Conservation (phyloP, 2,797 vertebrate genomes). For the Phoxinus dragarum region DNA sequence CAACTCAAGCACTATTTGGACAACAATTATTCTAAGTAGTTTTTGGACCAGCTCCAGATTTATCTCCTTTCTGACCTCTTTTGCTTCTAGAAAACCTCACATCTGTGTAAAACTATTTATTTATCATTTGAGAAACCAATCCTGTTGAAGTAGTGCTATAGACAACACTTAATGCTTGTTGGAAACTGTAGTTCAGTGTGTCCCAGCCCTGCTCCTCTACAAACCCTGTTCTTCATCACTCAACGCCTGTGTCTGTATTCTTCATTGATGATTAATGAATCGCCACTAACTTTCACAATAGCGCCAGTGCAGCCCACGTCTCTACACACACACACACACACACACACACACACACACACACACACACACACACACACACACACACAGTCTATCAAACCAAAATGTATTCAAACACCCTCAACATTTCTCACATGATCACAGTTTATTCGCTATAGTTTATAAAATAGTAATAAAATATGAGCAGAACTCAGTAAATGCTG, state of each 20-base stretch:
- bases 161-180: neutral
- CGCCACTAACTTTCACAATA: constrained; percentile 35
- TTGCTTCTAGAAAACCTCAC: neutral
- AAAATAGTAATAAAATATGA: no score
- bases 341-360: no score
- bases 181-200: neutral
- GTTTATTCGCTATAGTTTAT: no score
- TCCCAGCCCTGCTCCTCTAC: neutral
- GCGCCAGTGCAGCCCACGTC: constrained; percentile 35
- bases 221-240: neutral
- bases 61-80: neutral
- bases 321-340: constrained; percentile 54
- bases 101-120: neutral
- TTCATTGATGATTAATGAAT: constrained; percentile 26
- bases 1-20: neutral
- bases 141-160: neutral
- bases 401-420: no score
- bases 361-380: no score
- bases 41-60: neutral
- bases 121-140: neutral
- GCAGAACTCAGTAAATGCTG: no score
- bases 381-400: no score
- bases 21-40: neutral
- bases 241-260: neutral
- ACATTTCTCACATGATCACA: no score